Base-by-base conservation (phyloP, 1,140 invertebrate genomes). In the Copidosoma floridanum region DNA sequence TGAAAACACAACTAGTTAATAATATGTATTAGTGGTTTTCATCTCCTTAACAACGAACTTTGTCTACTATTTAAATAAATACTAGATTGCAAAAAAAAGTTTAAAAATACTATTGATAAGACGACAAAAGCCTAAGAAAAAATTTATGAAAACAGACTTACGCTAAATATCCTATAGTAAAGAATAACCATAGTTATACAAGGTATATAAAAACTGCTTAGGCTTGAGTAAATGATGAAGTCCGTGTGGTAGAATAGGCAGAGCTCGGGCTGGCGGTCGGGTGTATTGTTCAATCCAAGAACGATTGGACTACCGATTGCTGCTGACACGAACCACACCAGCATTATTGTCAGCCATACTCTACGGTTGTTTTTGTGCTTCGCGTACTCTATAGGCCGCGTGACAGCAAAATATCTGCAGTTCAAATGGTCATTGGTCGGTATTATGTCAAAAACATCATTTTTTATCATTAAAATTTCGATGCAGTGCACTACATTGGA, bases 151-250 rank as follows among this genome's bases (percentile, higher is more conserved):
- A 26, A 16, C 1, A 12, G 0, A 60, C 69, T 85, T 73, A 94
- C 92, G 88, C 89, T 93, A 82, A 99, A 99, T 82, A 99, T 99
- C 82, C 89, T 93, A 82, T 94, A 98, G 79, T 99, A 99, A 26
- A 99, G 88, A 79, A 95, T 94, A 73, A 99, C 92, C 95, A 99
- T 99, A 71, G 98, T 94, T 70, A 98, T 89, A 79, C 96, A 99
- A 5, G 97, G 97, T 73, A 99, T 98, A 80, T 98, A 99, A 86
- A 99, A 99, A 65, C 97, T 99, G 53, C 91, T 93, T 68, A 99
- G 85, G 41, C 96, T 99, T 11, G 95, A 99, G 79, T 95, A 97
- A 66, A 99, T 91, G 71, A 99, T 94, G 78, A 99, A 99, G 81
- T 98, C 92, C 46, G 92, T 90, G 82, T 98, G 99, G 82, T 98